phyloP scores from a whole-genome alignment of 2,888 invertebrate genomes.

The Leucania comma region DNA sequence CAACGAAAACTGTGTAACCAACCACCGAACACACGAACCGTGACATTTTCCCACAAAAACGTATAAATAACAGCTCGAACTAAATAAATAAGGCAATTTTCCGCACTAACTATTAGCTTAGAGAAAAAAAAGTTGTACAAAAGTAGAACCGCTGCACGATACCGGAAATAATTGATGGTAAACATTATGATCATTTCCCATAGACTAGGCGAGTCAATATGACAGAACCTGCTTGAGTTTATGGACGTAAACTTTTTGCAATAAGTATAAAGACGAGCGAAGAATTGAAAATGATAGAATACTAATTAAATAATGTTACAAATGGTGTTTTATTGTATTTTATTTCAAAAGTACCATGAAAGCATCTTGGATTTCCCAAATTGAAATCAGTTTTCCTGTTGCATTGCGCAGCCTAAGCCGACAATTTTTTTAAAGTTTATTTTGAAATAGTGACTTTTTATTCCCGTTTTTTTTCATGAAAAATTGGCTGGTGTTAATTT shows the following conservation, averaged over 20 bases:
- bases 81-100: constrained; percentile 58
- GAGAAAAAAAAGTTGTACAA: constrained; percentile 43
- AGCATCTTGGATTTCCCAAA: neutral
- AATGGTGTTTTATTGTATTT: too few species aligned
- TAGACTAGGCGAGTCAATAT: constrained; percentile 43
- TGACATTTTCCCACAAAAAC: constrained; percentile 28
- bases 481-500: neutral
- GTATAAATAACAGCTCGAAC: constrained; percentile 34
- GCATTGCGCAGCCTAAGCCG: neutral
- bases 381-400: neutral
- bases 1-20: neutral
- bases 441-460: neutral
- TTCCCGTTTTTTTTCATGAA: too few species aligned
- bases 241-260: neutral
- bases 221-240: neutral
- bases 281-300: neutral
- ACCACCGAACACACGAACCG: constrained; percentile 4
- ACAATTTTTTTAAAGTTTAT: neutral
- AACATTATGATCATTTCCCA: constrained; percentile 59
- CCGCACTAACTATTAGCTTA: constrained; percentile 39
- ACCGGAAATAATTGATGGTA: constrained; percentile 72
- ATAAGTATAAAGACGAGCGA: too few species aligned
- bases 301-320: too few species aligned
- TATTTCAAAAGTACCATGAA: neutral
- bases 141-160: constrained; percentile 39